A percentile compares a stretch with the other conserved stretches of the same genome.
Evolutionary conservation across 2,888 invertebrate genomes (phyloP).

Genomic region (Lithophane leautieri): DNA sequence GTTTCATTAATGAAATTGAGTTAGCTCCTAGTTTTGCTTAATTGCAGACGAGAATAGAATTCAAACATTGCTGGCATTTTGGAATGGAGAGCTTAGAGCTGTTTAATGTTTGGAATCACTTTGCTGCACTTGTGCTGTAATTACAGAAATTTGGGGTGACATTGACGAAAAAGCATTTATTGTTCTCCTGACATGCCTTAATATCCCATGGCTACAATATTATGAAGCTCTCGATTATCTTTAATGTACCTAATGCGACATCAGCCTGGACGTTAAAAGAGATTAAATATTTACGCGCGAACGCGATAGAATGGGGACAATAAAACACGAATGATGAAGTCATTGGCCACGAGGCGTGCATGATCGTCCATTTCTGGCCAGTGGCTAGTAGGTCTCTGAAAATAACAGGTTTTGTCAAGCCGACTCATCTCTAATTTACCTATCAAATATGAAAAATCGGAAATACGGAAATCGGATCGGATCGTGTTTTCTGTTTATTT

Average conservation of each 20-base stretch:
- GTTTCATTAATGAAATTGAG: slow-evolving; percentile 4
- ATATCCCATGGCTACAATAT: not conserved
- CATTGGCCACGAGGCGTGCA: slow-evolving; percentile 67
- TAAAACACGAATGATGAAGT: slow-evolving; percentile 71
- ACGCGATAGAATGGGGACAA: slow-evolving; percentile 61
- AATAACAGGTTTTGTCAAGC: slow-evolving; percentile 59
- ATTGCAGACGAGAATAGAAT: slow-evolving; percentile 29
- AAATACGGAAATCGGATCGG: no score
- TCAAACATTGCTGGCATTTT: slow-evolving; percentile 18
- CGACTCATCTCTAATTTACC: slow-evolving; percentile 35
- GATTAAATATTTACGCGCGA: slow-evolving; percentile 44
- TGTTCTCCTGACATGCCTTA: not conserved
- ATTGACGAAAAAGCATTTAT: not conserved
- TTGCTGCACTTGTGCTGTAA: no score
- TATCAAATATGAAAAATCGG: not conserved
- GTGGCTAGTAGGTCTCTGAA: slow-evolving; percentile 33
- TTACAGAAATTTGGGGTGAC: not conserved
- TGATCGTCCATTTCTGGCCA: slow-evolving; percentile 61
- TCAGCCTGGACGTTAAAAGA: slow-evolving; percentile 25
- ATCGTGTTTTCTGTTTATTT: no score
- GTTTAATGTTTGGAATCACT: no score
- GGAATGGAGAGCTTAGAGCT: slow-evolving; percentile 18
- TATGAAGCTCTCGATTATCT: slow-evolving; percentile 9
- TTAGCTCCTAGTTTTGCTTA: slow-evolving; percentile 20
- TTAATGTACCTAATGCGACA: slow-evolving; percentile 40